Conservation (phyloP, 2,113 vertebrate species). For the Rousettus leschenaultii region DNA sequence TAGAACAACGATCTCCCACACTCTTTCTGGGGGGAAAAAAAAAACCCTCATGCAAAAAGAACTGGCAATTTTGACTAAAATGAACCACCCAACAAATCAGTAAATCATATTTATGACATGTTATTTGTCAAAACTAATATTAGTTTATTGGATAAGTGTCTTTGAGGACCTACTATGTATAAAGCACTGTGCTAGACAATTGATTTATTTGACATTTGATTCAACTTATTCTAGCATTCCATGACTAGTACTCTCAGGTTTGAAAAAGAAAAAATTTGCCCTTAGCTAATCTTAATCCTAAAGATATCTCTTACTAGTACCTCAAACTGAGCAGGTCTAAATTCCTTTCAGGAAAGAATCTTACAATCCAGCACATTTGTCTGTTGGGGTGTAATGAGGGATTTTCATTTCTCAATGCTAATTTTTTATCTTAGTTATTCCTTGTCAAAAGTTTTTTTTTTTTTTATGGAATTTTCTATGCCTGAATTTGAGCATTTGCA, state of each 20-base stretch:
- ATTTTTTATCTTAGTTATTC: conserved; percentile 23
- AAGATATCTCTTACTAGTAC: background rate
- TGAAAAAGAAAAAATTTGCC: background rate
- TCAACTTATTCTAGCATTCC: background rate
- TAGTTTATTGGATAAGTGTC: background rate
- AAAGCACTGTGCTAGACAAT: background rate
- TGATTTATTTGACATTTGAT: background rate
- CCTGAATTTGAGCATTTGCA: conserved; percentile 1
- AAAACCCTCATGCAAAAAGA: conserved; percentile 4
- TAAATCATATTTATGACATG: background rate
- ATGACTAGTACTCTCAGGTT: background rate
- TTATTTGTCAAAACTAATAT: background rate
- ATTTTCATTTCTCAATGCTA: conserved; percentile 21
- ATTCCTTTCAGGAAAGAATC: conserved; percentile 6
- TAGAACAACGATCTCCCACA: conserved; percentile 71
- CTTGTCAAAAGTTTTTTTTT: background rate
- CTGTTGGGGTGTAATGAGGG: background rate
- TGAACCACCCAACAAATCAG: conserved; percentile 10
- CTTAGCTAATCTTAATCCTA: background rate
- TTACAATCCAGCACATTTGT: background rate
- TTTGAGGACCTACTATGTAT: background rate
- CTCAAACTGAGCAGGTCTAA: background rate
- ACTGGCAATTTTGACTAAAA: conserved; percentile 44
- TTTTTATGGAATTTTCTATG: background rate
- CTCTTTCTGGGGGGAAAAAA: conserved; percentile 4